Evolutionary conservation across 2,888 invertebrate genomes (phyloP).

Genomic region (Eueremaeus valkanovi): DNA sequence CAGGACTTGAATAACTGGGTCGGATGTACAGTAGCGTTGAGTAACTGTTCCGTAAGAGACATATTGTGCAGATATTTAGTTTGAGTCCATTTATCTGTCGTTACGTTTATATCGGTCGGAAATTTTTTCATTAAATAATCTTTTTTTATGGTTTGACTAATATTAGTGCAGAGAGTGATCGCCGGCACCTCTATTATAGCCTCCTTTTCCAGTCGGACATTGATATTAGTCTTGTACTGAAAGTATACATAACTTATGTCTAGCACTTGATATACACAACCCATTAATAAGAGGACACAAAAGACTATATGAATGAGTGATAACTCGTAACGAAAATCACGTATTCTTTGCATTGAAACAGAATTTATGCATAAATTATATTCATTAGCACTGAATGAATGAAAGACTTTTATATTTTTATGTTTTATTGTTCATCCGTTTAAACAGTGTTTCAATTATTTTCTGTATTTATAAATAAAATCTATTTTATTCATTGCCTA

Average conservation of each 20-base stretch:
- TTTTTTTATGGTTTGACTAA: background rate
- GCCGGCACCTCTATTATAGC: constrained; percentile 30
- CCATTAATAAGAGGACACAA: constrained; percentile 9
- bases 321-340: too few relatives aligned
- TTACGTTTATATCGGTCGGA: too few relatives aligned
- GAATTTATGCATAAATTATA: too few relatives aligned
- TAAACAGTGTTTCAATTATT: too few relatives aligned
- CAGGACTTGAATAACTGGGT: constrained; percentile 27
- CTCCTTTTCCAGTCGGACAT: constrained; percentile 34
- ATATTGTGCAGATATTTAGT: background rate
- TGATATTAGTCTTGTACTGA: constrained; percentile 32
- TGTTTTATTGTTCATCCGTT: too few relatives aligned
- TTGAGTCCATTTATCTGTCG: background rate
- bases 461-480: too few relatives aligned
- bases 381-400: too few relatives aligned
- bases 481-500: too few relatives aligned
- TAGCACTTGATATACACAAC: constrained; percentile 33
- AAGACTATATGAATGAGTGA: background rate
- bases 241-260: constrained; percentile 37
- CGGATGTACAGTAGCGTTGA: constrained; percentile 20
- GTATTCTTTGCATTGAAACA: too few relatives aligned
- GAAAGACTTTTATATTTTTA: too few relatives aligned
- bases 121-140: background rate
- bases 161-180: constrained; percentile 31
- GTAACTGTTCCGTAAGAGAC: constrained; percentile 31